A percentile compares a stretch with the other conserved stretches of the same genome.
These are phyloP conservation scores for Lycocerus yunnanus DNA, from an alignment of 2,888 invertebrate genomes.

Conservation along the genomic window DNA sequence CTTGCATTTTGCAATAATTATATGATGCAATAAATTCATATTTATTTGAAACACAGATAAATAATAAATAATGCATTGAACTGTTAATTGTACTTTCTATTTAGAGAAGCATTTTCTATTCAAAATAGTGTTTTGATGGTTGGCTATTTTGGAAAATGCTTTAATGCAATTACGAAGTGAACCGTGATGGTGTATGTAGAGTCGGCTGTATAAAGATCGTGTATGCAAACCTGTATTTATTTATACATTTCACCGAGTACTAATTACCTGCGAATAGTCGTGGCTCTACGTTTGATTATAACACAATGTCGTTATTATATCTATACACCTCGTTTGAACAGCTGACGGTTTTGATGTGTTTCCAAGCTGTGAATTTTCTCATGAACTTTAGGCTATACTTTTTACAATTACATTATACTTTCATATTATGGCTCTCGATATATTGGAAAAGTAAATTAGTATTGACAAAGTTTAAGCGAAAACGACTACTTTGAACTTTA, in stretches of 20 bases:
- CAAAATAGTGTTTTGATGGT: background rate
- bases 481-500: background rate
- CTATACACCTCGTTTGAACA: constrained; percentile 17
- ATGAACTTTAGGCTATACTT: constrained; percentile 9
- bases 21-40: background rate
- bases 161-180: background rate
- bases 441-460: constrained; percentile 3
- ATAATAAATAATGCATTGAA: background rate
- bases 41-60: background rate
- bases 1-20: background rate
- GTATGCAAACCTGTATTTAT: background rate
- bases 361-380: constrained; percentile 17
- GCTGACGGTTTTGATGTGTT: constrained; percentile 19
- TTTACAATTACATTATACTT: constrained; percentile 24
- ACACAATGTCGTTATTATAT: constrained; percentile 16
- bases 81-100: background rate
- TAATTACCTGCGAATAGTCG: constrained; percentile 17
- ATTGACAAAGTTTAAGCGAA: constrained; percentile 2
- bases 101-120: background rate
- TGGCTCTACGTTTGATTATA: constrained; percentile 15
- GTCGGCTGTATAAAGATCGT: background rate
- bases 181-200: background rate
- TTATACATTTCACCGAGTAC: constrained; percentile 16
- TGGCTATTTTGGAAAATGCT: background rate
- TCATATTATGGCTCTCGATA: constrained; percentile 15